Evolutionary conservation across 2,113 vertebrate species (phyloP).

Genomic region (Suncus etruscus): DNA sequence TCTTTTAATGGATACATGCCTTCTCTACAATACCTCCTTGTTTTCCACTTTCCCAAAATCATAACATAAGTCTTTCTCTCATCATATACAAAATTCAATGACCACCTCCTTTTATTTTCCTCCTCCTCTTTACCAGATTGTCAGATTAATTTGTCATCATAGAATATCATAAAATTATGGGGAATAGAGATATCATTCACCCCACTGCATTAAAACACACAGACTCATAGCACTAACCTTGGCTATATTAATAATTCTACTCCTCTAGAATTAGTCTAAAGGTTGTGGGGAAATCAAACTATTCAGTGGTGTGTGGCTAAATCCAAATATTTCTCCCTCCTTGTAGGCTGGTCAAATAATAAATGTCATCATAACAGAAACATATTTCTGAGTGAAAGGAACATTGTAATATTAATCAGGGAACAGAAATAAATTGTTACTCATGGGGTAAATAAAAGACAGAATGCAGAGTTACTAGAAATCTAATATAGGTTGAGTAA

Average conservation of each 20-base stretch:
- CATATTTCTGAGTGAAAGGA: background rate
- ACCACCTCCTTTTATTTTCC: background rate
- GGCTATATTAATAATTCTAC: background rate
- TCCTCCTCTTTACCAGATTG: background rate
- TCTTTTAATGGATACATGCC: no score
- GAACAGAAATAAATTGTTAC: background rate
- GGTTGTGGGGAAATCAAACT: background rate
- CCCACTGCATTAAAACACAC: background rate
- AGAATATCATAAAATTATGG: background rate
- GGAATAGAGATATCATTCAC: background rate
- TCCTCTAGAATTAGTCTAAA: background rate
- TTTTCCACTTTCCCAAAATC: background rate
- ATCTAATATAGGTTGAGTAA: background rate
- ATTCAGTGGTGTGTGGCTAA: fast-evolving
- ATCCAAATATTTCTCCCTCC: background rate
- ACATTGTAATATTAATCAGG: background rate
- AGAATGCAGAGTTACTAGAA: background rate
- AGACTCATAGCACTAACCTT: background rate
- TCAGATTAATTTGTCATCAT: background rate
- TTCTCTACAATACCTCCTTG: fast-evolving
- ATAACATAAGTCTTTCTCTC: no score
- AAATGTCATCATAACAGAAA: background rate
- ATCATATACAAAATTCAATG: background rate
- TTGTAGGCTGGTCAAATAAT: background rate
- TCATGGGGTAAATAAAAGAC: background rate